phyloP scores from a whole-genome alignment of 2,888 invertebrate species.

The Caradrina kadenii region DNA sequence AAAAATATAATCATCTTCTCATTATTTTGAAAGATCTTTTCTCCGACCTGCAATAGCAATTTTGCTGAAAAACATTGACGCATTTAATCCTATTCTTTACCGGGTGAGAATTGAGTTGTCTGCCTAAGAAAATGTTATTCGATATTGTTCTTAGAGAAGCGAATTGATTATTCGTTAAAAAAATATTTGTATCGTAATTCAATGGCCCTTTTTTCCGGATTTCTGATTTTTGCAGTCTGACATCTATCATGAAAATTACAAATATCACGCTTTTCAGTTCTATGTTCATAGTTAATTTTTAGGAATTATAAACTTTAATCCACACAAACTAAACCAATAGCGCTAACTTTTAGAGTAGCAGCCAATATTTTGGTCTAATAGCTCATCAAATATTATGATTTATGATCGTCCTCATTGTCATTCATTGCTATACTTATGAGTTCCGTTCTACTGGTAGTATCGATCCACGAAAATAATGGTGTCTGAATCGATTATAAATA shows the following conservation, averaged over 20 bases:
- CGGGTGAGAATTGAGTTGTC: no score
- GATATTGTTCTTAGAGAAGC: no score
- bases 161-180: no score
- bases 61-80: no score
- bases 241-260: not conserved
- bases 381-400: slow-evolving; percentile 45
- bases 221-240: no score
- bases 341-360: not conserved
- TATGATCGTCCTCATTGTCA: slow-evolving; percentile 64
- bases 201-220: no score
- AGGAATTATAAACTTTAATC: not conserved
- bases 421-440: slow-evolving; percentile 61
- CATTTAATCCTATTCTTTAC: no score
- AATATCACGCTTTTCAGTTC: not conserved
- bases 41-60: not conserved
- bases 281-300: not conserved
- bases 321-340: not conserved
- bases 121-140: no score
- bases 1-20: not conserved
- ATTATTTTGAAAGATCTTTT: slow-evolving; percentile 2
- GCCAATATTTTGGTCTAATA: slow-evolving; percentile 34
- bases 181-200: no score
- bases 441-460: slow-evolving; percentile 67
- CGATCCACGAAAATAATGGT: slow-evolving; percentile 59
- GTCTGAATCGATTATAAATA: slow-evolving; percentile 36